Evolutionary conservation across 1,140 invertebrate genomes (phyloP).

Genomic region (Drosophila repletoides): DNA sequence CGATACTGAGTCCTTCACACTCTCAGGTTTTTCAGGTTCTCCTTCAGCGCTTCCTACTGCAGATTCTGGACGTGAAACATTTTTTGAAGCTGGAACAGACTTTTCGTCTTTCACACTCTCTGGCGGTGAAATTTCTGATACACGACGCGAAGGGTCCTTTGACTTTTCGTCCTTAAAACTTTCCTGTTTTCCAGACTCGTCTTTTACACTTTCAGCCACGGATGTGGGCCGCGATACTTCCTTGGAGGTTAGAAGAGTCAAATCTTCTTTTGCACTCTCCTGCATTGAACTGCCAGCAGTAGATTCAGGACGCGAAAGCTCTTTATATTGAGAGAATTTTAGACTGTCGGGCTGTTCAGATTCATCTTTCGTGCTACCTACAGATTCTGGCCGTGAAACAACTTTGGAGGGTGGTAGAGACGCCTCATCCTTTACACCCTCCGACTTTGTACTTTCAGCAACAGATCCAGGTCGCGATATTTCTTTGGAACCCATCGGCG

Average conservation of each 20-base stretch:
- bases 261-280: constrained; percentile 26
- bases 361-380: constrained; percentile 32
- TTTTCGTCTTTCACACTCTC: constrained; percentile 21
- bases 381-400: constrained; percentile 30
- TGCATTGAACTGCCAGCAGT: constrained; percentile 1
- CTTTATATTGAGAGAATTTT: constrained; percentile 14
- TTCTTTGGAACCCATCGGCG: constrained; percentile 13
- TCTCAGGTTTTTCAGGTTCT: constrained; percentile 13
- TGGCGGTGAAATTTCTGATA: constrained; percentile 9
- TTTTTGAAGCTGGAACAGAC: constrained; percentile 21
- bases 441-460: constrained; percentile 17
- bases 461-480: constrained; percentile 11
- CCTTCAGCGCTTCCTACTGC: constrained; percentile 22
- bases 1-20: constrained; percentile 17
- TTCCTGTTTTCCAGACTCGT: constrained; percentile 3
- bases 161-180: constrained; percentile 18
- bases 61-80: constrained; percentile 43
- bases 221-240: constrained; percentile 35
- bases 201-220: constrained; percentile 21
- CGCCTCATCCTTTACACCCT: constrained; percentile 17
- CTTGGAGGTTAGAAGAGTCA: constrained; percentile 16
- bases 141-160: constrained; percentile 13
- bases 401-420: constrained; percentile 26
- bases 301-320: constrained; percentile 41
- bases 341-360: constrained; percentile 12